Evolutionary conservation across 2,797 vertebrate species (phyloP).

Genomic region (Protosalanx chinensis): DNA sequence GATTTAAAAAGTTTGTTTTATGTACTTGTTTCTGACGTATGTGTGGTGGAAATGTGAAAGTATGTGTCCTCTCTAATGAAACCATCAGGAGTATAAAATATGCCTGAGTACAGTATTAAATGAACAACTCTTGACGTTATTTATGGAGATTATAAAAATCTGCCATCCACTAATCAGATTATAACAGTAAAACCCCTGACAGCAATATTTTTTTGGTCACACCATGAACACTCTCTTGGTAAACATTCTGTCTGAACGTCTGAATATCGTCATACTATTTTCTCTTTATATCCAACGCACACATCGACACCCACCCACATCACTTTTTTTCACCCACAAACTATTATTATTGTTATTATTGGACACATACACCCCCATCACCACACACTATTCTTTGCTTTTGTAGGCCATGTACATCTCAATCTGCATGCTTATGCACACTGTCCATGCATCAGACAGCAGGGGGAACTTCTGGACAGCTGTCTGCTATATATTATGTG

Average conservation of each 20-base stretch:
- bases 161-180: slow-evolving; percentile 16
- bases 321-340: neutral
- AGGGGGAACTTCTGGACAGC: slow-evolving; percentile 53
- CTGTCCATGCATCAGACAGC: slow-evolving; percentile 38
- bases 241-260: neutral
- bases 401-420: slow-evolving; percentile 51
- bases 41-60: neutral
- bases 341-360: no score
- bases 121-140: slow-evolving; percentile 7
- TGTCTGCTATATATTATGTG: slow-evolving; percentile 65
- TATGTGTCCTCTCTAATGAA: neutral
- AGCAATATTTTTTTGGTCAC: neutral
- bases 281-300: no score
- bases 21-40: neutral
- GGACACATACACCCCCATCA: slow-evolving; percentile 1
- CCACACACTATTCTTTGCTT: slow-evolving; percentile 25
- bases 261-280: no score
- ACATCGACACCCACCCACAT: neutral
- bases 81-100: neutral
- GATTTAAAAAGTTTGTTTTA: neutral
- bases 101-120: neutral
- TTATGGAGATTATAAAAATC: slow-evolving; percentile 5
- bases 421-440: slow-evolving; percentile 54
- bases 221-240: neutral
- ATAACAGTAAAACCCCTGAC: slow-evolving; percentile 8